A percentile compares a stretch with the other conserved stretches of the same genome.
Conservation (phyloP, 2,888 invertebrate species). For the Rhopalosiphum nymphaeae region DNA sequence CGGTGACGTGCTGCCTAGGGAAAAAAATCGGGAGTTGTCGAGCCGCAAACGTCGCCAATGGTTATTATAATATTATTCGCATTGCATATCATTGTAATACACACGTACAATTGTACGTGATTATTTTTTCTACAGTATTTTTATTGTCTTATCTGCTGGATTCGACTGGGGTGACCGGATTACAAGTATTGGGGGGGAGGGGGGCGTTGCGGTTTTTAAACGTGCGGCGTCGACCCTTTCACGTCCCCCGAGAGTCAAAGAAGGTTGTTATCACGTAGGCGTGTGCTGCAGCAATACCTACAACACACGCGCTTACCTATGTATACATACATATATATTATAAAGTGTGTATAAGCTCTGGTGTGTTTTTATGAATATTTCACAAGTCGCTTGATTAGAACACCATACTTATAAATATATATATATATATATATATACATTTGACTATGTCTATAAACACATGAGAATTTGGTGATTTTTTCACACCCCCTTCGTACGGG, state of each 20-base stretch:
- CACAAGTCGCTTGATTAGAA: slow-evolving; percentile 56
- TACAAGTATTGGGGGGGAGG: not conserved
- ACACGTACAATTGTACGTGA: slow-evolving; percentile 41
- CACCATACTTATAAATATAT: not conserved
- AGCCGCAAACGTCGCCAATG: not conserved
- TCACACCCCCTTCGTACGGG: not conserved
- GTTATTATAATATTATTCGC: not conserved
- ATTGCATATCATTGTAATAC: not conserved
- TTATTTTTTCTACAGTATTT: slow-evolving; percentile 41
- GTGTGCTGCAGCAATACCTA: not conserved
- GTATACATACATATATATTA: not conserved
- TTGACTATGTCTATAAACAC: not conserved
- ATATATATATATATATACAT: not conserved
- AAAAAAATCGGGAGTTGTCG: not conserved
- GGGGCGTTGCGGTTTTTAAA: slow-evolving; percentile 39
- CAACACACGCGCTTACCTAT: not conserved
- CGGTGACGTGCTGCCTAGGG: not conserved
- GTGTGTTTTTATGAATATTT: slow-evolving; percentile 61
- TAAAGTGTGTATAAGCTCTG: not conserved
- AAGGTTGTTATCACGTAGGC: slow-evolving; percentile 56
- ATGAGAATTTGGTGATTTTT: not conserved
- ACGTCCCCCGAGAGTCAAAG: slow-evolving; percentile 44
- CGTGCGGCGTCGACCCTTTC: slow-evolving; percentile 5
- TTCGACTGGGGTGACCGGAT: not conserved
- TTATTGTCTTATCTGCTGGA: slow-evolving; percentile 37